These are phyloP conservation scores for Platyscapa corneri DNA, from an alignment of 1,140 invertebrate species.

Conservation along the genomic window DNA sequence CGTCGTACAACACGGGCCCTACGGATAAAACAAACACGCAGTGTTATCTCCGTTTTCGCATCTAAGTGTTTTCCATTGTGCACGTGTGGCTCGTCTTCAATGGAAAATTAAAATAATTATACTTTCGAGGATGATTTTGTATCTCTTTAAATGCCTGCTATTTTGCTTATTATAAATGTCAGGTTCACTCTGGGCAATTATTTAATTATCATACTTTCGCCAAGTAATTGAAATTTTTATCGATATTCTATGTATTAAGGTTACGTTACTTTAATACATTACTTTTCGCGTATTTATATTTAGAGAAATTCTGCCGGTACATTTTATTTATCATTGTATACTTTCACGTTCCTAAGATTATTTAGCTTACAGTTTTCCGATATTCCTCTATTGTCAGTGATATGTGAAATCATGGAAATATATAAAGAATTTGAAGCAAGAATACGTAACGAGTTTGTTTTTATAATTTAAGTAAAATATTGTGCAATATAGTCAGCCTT, in stretches of 20 bases:
- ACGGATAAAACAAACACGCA: constrained; percentile 56
- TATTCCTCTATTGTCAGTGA: not conserved
- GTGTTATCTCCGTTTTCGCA: not conserved
- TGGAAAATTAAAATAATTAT: not conserved
- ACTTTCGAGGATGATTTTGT: not conserved
- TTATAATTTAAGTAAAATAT: not conserved
- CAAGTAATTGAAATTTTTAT: not conserved
- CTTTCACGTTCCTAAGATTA: not conserved
- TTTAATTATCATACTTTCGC: not conserved
- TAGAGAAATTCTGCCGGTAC: too few species aligned
- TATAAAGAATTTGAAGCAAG: not conserved
- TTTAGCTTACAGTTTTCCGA: not conserved
- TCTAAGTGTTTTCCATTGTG: not conserved
- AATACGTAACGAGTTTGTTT: not conserved
- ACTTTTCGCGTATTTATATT: not conserved
- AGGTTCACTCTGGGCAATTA: too few species aligned
- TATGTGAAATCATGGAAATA: not conserved
- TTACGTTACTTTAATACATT: not conserved
- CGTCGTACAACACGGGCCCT: constrained; percentile 96
- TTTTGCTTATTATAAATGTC: too few species aligned
- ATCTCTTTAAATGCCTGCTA: too few species aligned
- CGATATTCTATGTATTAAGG: not conserved
- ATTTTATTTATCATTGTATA: not conserved
- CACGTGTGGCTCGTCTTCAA: not conserved
- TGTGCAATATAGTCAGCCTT: too few species aligned